A percentile compares a stretch with the other conserved stretches of the same genome.
These are phyloP conservation scores for Epinephelus awoara DNA, from an alignment of 2,797 vertebrate species.

Conservation along the genomic window DNA sequence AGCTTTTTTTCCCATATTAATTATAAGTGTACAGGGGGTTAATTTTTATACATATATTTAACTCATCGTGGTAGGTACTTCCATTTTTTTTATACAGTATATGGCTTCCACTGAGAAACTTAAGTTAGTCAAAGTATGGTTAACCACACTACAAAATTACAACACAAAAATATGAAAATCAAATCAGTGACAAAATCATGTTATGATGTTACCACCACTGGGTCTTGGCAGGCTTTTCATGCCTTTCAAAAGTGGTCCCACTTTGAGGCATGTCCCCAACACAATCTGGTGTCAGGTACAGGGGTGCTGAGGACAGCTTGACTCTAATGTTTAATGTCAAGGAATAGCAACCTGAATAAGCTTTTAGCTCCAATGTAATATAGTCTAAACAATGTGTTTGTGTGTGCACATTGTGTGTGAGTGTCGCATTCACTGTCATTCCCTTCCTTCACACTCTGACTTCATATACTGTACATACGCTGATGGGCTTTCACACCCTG, in stretches of 20 bases:
- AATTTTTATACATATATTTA: too few species aligned
- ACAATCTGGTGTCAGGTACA: conserved; percentile 33
- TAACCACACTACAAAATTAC: neutral
- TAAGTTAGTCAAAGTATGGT: neutral
- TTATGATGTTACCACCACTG: neutral
- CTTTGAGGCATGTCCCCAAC: conserved; percentile 34
- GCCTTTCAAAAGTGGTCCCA: neutral
- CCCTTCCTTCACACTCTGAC: conserved; percentile 56
- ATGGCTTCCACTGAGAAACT: neutral
- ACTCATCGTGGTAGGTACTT: too few species aligned
- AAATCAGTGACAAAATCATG: neutral
- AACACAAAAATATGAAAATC: neutral
- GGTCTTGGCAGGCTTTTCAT: neutral
- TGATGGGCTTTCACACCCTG: conserved; percentile 77
- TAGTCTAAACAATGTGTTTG: conserved; percentile 47
- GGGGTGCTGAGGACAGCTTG: conserved; percentile 41
- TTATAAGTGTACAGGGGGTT: too few species aligned
- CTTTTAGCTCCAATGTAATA: conserved; percentile 81
- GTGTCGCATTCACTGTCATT: conserved; percentile 63
- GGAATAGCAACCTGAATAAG: conserved; percentile 76
- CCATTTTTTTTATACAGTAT: too few species aligned
- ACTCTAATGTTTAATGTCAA: conserved; percentile 44
- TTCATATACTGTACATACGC: conserved; percentile 61
- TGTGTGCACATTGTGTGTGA: conserved; percentile 34
- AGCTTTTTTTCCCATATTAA: too few species aligned